Evolutionary conservation across 2,113 vertebrate species (phyloP).

Genomic region (Galbula dea): DNA sequence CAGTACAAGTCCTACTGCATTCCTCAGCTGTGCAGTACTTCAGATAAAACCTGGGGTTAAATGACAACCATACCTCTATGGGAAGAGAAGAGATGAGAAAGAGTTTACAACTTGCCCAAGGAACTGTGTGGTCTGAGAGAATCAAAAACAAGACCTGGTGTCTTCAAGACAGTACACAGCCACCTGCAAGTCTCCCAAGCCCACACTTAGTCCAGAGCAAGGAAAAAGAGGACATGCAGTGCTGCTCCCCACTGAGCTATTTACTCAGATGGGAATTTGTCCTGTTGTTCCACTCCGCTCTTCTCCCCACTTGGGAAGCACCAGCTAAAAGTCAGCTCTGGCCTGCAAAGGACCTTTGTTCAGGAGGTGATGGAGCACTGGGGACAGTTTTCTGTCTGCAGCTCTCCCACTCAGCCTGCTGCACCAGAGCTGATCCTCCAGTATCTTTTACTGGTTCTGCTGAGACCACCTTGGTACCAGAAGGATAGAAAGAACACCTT

Average conservation of each 20-base stretch:
- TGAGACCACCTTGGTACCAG: not conserved
- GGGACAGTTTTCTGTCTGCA: not conserved
- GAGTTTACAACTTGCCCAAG: conserved; percentile 7
- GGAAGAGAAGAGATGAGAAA: conserved; percentile 23
- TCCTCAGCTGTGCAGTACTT: not conserved
- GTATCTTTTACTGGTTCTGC: not conserved
- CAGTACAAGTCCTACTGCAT: conserved; percentile 38
- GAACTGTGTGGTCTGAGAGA: not conserved
- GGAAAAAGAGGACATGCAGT: not conserved
- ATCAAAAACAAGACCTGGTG: not conserved
- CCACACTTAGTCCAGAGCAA: not conserved
- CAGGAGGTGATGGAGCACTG: not conserved
- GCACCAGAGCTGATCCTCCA: not conserved
- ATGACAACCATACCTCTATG: not conserved
- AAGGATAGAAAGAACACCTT: not conserved
- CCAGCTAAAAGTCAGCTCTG: not conserved
- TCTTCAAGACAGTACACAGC: not conserved
- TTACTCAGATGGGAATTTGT: not conserved
- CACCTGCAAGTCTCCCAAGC: not conserved
- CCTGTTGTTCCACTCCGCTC: not conserved
- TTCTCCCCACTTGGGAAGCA: not conserved
- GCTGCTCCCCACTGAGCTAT: not conserved
- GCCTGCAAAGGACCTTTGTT: not conserved
- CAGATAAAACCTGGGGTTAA: conserved; percentile 6
- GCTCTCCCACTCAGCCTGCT: not conserved